Evolutionary conservation across 2,113 vertebrate species (phyloP), one percentile per base, ranked within the genome.

Genomic region (Coryphaenoides rupestris): DNA sequence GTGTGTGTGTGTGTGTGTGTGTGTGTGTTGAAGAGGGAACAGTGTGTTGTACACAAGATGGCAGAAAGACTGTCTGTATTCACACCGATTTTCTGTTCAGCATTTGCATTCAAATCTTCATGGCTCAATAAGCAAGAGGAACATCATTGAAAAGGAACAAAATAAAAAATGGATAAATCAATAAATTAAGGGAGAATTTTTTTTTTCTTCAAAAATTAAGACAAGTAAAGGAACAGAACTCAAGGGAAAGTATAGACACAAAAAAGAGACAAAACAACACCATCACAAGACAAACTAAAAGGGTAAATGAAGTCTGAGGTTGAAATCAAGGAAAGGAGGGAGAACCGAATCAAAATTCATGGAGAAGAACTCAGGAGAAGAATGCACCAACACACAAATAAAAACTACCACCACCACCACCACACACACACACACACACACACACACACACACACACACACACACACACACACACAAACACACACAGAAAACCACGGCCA

Each of bases 11-110:
- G 26, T 21, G 15, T 21, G 47, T 50, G 47, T 49, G 75, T 77
- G 84, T 21, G 24, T 56, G n/a, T 19, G 15, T 19, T 63, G 78
- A 12, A 40, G 33, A 40, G 33, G 33, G 33, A 40, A 40, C 33
- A 40, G 33, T 40, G 9, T 7, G 33, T 40, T 40, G 33, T 40
- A 40, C 33, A 40, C 13, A 9, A 40, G 84, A 87, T 84, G 80
- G 79, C 87, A 89, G 89, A 81, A 91, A 91, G 85, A 87, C 90
- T 84, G 86, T 86, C 89, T 89, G 89, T 71, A 71, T 67, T 75
- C 75, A 85, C 83, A 85, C 78, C 69, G 73, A 80, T 70, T 75
- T 73, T 81, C 77, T 71, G 72, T 85, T 82, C 70, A 66, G 78
- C 77, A 81, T 85, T 85, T 77, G 76, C 70, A 79, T 81, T 81